Evolutionary conservation across 2,797 vertebrate species (phyloP), one percentile per base, ranked within the genome.

Genomic region (Babyrousa celebensis): DNA sequence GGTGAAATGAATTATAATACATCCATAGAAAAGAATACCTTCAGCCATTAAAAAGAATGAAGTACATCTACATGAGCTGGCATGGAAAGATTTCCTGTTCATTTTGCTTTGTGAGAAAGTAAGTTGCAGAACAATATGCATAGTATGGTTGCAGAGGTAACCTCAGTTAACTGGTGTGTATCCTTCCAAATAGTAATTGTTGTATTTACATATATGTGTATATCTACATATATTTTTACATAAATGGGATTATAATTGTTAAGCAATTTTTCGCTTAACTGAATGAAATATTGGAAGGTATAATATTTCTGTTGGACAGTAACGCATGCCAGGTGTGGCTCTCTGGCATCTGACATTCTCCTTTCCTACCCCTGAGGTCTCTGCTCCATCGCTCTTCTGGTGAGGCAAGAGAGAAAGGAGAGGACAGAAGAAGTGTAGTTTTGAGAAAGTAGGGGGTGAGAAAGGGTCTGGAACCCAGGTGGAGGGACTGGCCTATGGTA

Each of bases 21-120:
- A 58, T 21, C 40, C 63, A 72, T 96, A 91, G 32, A 89, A 95
- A 96, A 96, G 78, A 94, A 94, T 91, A 23, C 62, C 25, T 67
- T 62, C 27, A 68, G 52, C 88, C 89, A 77, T 97, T 96, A 93
- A 94, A 95, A 96, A 92, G 85, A 97, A 96, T 72, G 36, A 97
- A 90, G 62, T 60, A 74, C 36, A 23, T 91, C 78, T 67, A 7
- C 36, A 67, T 72, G 62, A 92, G n/a, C 58, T 48, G 21, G 17
- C 54, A 32, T 43, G 63, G 54, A 25, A 58, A 91, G 56, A 92
- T 70, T 56, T 92, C 54, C 71, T 74, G 88, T 0, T 79, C 85
- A 29, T 7, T 62, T 17, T 63, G 83, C 85, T 92, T 90, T 95
- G 58, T 90, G 85, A 68, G 80, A 43, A 94, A 91, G 78, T 36